Percentiles rank a stretch among this genome's conserved stretches.
Conservation (phyloP, 2,797 vertebrate genomes). For the Crocidura indochinensis region DNA sequence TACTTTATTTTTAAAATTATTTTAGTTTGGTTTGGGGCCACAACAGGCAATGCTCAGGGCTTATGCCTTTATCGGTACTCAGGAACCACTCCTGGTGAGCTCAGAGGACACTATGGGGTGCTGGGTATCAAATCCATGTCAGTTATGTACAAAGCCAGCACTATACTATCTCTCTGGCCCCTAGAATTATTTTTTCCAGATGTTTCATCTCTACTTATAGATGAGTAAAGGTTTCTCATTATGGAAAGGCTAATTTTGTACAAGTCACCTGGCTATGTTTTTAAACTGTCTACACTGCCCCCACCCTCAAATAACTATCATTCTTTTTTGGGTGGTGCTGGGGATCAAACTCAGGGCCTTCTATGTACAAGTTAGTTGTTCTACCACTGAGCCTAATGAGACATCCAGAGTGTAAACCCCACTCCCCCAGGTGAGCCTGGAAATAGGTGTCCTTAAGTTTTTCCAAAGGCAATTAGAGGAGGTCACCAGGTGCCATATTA, state of each 20-base stretch:
- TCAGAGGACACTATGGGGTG: too few relatives aligned
- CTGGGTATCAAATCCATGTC: too few relatives aligned
- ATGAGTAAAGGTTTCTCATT: conserved; percentile 39
- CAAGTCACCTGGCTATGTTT: conserved; percentile 28
- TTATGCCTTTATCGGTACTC: too few relatives aligned
- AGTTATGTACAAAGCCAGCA: too few relatives aligned
- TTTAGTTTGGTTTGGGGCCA: too few relatives aligned
- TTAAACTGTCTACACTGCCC: not conserved
- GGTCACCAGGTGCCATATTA: not conserved
- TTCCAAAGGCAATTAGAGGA: not conserved
- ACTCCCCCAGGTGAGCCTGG: not conserved
- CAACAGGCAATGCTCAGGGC: too few relatives aligned
- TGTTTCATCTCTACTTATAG: conserved; percentile 39
- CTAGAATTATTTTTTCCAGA: not conserved
- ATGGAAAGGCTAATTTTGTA: conserved; percentile 58
- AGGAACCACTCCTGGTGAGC: too few relatives aligned
- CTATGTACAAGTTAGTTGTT: too few relatives aligned
- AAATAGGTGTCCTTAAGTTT: not conserved
- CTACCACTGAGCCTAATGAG: conserved; percentile 15
- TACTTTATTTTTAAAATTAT: too few relatives aligned
- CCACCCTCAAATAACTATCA: not conserved
- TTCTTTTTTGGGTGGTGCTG: not conserved
- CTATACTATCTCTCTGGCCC: too few relatives aligned
- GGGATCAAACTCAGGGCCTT: too few relatives aligned
- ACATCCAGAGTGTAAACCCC: conserved; percentile 1